Evolutionary conservation across 2,797 vertebrate species (phyloP), one percentile per base, ranked within the genome.

Genomic region (Karalla daura): DNA sequence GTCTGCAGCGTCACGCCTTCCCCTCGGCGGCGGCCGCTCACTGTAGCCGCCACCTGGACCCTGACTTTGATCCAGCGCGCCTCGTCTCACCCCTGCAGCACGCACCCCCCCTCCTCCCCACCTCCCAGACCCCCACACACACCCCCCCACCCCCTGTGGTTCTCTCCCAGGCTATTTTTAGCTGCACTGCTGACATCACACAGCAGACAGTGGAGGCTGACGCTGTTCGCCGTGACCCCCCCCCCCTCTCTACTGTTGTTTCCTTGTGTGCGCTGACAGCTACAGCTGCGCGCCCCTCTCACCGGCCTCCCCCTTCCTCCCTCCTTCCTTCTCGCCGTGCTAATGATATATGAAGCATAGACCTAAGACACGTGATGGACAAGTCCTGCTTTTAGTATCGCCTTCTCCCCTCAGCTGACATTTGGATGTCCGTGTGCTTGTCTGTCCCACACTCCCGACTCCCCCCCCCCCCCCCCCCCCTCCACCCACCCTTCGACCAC

Each of bases 121-220:
- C n/a, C n/a, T n/a, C n/a, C n/a, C n/a, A n/a, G n/a, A n/a, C n/a
- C n/a, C n/a, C n/a, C n/a, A n/a, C n/a, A n/a, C n/a, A n/a, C n/a
- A n/a, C n/a, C n/a, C n/a, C n/a, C n/a, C n/a, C 20, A 51, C 69
- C 67, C 68, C 80, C 63, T 4, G 21, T 60, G 73, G 59, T 63
- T 73, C 47, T 80, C 70, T 78, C 59, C 45, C 2, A 46, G 24
- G 73, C 80, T 93, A 92, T 91, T 91, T 91, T 87, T 92, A 91
- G 89, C 79, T 63, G 35, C 76, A 63, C 50, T 73, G 70, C 82
- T 90, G 91, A 92, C 89, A 88, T 92, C 90, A 91, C 76, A 74
- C 76, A 76, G 74, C 54, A 76, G 74, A 79, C 28, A 30, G n/a
- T n/a, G 79, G 81, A 84, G 70, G 70, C 82, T 80, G 77, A 78